Conservation (phyloP, 2,797 vertebrate species). For the Yasuhikotakia modesta region DNA sequence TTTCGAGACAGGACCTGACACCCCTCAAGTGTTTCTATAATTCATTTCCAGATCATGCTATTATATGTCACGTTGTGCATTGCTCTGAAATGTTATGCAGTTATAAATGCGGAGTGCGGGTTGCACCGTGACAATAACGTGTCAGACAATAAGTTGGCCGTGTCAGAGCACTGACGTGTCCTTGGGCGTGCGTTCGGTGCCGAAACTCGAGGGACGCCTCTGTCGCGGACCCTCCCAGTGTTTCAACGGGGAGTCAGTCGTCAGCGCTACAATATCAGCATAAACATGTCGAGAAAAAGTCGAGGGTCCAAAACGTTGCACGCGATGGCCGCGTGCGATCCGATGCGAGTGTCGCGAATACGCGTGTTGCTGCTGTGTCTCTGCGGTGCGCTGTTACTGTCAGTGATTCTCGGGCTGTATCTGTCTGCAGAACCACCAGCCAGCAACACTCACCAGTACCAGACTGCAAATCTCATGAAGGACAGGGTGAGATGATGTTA, state of each 20-base stretch:
- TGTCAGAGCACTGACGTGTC: conserved; percentile 37
- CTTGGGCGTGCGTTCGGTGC: background rate
- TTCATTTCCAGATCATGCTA: background rate
- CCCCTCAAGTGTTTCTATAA: background rate
- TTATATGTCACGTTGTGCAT: background rate
- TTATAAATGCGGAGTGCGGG: background rate
- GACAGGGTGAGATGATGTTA: conserved; percentile 67
- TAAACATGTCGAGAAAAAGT: conserved; percentile 70
- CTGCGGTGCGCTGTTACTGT: conserved; percentile 70
- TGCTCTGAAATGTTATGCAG: background rate
- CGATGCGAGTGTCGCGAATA: conserved; percentile 62
- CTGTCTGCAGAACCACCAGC: conserved; percentile 67
- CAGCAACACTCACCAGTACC: conserved; percentile 37
- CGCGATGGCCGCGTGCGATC: conserved; percentile 64
- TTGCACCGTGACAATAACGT: background rate
- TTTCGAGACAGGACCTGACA: background rate
- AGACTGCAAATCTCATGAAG: conserved; percentile 61
- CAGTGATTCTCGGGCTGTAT: conserved; percentile 72
- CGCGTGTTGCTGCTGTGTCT: conserved; percentile 73
- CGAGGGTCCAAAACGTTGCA: conserved; percentile 71
- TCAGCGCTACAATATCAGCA: background rate
- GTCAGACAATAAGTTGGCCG: background rate
- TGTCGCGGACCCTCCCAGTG: background rate
- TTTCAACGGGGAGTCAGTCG: background rate
- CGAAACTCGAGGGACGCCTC: background rate